phyloP scores from a whole-genome alignment of 2,888 invertebrate genomes.

The Urechis unicinctus region DNA sequence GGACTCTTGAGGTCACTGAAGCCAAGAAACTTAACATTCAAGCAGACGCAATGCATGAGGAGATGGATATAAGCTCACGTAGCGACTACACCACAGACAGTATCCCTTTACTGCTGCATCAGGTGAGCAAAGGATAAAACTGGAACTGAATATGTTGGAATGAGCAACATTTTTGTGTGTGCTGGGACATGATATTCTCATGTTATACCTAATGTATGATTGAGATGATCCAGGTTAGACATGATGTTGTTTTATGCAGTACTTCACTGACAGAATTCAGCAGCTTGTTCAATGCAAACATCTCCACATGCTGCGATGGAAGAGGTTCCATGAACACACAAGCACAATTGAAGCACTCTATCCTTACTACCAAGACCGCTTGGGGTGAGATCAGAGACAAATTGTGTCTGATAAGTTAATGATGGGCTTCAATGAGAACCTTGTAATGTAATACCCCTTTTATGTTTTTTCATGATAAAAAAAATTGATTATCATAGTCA shows the following conservation, averaged over 20 bases:
- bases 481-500: no score
- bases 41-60: conserved; percentile 42
- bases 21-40: conserved; percentile 40
- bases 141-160: no score
- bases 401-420: no score
- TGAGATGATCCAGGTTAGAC: not conserved
- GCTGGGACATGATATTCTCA: no score
- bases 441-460: not conserved
- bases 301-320: conserved; percentile 47
- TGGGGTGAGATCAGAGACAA: conserved; percentile 37
- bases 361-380: conserved; percentile 37
- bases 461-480: not conserved
- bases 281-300: conserved; percentile 45
- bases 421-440: no score
- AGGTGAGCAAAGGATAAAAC: conserved; percentile 30
- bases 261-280: conserved; percentile 42
- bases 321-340: conserved; percentile 46
- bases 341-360: conserved; percentile 41
- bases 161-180: no score
- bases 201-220: no score
- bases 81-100: conserved; percentile 39
- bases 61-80: conserved; percentile 33
- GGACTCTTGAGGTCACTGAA: conserved; percentile 43
- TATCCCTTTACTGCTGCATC: conserved; percentile 43
- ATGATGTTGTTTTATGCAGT: conserved; percentile 31